Evolutionary conservation across 1,140 invertebrate genomes (phyloP).

Genomic region (Acromyrmex heyeri): DNA sequence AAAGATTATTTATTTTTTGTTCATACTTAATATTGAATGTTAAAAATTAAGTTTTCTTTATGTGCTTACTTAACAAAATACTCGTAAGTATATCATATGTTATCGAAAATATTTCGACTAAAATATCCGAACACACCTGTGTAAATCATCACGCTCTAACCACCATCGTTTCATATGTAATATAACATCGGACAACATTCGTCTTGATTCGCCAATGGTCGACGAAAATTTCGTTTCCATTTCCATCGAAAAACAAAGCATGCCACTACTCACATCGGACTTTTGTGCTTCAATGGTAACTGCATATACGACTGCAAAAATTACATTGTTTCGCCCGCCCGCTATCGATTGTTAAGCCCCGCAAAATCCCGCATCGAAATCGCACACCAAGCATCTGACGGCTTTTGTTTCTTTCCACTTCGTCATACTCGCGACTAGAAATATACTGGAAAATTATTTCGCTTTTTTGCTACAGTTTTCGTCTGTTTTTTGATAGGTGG

Average conservation of each 20-base stretch:
- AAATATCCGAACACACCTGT: constrained; percentile 28
- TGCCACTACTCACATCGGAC: constrained; percentile 33
- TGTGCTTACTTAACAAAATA: background rate
- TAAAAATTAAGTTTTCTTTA: background rate
- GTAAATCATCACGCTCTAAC: constrained; percentile 28
- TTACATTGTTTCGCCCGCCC: constrained; percentile 48
- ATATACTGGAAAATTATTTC: constrained; percentile 52
- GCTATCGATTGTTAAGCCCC: constrained; percentile 56
- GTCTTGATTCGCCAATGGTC: constrained; percentile 34
- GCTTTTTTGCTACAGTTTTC: constrained; percentile 15
- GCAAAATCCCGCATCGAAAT: constrained; percentile 45
- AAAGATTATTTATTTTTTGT: background rate
- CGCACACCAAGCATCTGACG: constrained; percentile 20
- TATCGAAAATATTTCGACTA: constrained; percentile 32
- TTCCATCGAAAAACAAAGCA: constrained; percentile 37
- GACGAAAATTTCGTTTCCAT: constrained; percentile 44
- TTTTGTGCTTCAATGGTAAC: constrained; percentile 41
- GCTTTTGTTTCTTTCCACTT: constrained; percentile 52
- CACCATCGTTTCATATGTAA: constrained; percentile 31
- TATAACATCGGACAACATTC: constrained; percentile 38
- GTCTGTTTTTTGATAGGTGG: background rate
- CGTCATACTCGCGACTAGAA: constrained; percentile 7
- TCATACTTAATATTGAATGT: background rate
- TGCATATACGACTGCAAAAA: constrained; percentile 53
- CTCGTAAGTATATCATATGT: background rate